Evolutionary conservation across 2,797 vertebrate species (phyloP).

Genomic region (Nannoperca obscura): DNA sequence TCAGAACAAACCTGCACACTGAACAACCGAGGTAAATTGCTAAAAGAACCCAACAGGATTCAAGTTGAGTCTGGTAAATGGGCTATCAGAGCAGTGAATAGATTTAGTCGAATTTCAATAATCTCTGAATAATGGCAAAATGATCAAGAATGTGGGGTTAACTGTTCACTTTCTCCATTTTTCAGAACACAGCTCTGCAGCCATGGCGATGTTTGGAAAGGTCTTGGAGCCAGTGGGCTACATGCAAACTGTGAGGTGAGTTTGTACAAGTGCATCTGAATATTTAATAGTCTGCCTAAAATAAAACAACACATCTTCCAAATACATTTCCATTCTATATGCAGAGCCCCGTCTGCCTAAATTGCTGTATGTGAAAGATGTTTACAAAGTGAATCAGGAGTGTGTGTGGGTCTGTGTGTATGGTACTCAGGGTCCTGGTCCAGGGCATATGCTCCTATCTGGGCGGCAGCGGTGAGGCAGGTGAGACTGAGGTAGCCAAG

Average conservation of each 20-base stretch:
- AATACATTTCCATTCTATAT: not conserved
- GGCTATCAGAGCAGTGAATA: not conserved
- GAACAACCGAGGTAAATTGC: slow-evolving; percentile 40
- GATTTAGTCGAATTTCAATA: not conserved
- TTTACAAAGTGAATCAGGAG: not conserved
- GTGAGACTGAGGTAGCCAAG: slow-evolving; percentile 78
- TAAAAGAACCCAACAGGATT: not conserved
- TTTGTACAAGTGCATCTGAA: not conserved
- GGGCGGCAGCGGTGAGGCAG: slow-evolving; percentile 68
- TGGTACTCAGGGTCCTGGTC: slow-evolving; percentile 69
- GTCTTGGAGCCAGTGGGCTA: slow-evolving; percentile 83
- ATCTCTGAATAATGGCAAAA: not conserved
- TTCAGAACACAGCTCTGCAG: not conserved
- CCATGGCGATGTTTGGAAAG: slow-evolving; percentile 84
- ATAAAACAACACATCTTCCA: not conserved
- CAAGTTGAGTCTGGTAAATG: not conserved
- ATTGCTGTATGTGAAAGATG: not conserved
- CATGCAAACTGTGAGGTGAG: slow-evolving; percentile 82
- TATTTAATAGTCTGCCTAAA: not conserved
- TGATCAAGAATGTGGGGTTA: not conserved
- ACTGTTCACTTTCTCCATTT: not conserved
- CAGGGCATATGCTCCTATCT: slow-evolving; percentile 79
- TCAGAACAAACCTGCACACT: slow-evolving; percentile 43
- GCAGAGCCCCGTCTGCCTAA: not conserved
- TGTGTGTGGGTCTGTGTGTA: not conserved